Evolutionary conservation across 2,888 invertebrate genomes (phyloP).

Genomic region (Beris chalybata): DNA sequence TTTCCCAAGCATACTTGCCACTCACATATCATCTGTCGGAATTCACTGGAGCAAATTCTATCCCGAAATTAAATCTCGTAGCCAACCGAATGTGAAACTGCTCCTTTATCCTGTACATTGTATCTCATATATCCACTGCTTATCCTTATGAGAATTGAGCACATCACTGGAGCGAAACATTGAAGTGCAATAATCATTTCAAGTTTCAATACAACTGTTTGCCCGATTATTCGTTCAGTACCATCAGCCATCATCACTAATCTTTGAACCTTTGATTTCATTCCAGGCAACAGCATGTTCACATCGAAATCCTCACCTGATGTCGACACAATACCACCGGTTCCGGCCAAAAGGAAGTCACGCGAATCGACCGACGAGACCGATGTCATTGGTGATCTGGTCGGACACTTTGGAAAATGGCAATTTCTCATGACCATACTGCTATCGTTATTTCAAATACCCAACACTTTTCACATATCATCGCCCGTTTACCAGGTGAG

Average conservation of each 20-base stretch:
- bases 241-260: background rate
- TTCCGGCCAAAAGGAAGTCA: constrained; percentile 41
- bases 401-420: constrained; percentile 78
- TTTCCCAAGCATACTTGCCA: background rate
- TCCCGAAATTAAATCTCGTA: constrained; percentile 23
- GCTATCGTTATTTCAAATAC: constrained; percentile 74
- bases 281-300: constrained; percentile 52
- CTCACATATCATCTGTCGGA: background rate
- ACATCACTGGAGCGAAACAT: constrained; percentile 5
- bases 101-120: constrained; percentile 9
- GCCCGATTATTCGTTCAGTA: background rate
- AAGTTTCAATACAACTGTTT: background rate
- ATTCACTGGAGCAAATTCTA: constrained; percentile 20
- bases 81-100: constrained; percentile 20
- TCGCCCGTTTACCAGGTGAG: constrained; percentile 72
- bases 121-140: background rate
- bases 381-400: constrained; percentile 68
- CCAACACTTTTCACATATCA: constrained; percentile 80
- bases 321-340: constrained; percentile 39
- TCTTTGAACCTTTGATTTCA: constrained; percentile 41
- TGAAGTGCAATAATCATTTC: constrained; percentile 16
- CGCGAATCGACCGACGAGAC: constrained; percentile 57
- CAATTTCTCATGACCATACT: constrained; percentile 74
- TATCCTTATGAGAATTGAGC: constrained; percentile 2
- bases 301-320: constrained; percentile 52